Evolutionary conservation across 2,888 invertebrate species (phyloP).

Genomic region (Patella depressa): DNA sequence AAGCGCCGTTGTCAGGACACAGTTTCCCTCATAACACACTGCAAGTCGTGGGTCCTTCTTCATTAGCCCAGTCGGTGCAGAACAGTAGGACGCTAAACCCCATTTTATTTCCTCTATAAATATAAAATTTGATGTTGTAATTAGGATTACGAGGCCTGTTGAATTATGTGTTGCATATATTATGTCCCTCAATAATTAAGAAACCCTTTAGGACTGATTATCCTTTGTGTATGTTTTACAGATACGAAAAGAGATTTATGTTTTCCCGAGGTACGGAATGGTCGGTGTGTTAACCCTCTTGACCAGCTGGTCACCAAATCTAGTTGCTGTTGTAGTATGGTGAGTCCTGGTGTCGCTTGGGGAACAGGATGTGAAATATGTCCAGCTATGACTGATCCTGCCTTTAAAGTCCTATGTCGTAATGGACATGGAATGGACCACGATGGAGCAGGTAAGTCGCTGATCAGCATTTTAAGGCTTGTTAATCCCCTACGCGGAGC

Average conservation of each 20-base stretch:
- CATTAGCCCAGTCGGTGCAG: too few species aligned
- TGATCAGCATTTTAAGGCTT: not conserved
- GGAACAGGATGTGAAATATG: constrained; percentile 85
- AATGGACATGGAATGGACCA: constrained; percentile 85
- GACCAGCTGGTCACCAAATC: constrained; percentile 85
- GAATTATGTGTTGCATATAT: too few species aligned
- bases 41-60: too few species aligned
- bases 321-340: constrained; percentile 85
- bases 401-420: constrained; percentile 82
- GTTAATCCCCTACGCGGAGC: too few species aligned
- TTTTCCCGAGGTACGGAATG: constrained; percentile 82
- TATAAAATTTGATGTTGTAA: too few species aligned
- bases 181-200: too few species aligned
- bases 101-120: too few species aligned
- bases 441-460: constrained; percentile 79
- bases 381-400: constrained; percentile 79
- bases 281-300: constrained; percentile 84
- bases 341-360: constrained; percentile 78
- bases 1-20: too few species aligned
- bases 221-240: constrained; percentile 63
- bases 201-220: too few species aligned
- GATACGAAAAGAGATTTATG: constrained; percentile 87
- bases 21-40: too few species aligned
- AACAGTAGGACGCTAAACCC: too few species aligned
- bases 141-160: too few species aligned